phyloP scores from a whole-genome alignment of 2,888 invertebrate species.

The Lamellibrachia columna region DNA sequence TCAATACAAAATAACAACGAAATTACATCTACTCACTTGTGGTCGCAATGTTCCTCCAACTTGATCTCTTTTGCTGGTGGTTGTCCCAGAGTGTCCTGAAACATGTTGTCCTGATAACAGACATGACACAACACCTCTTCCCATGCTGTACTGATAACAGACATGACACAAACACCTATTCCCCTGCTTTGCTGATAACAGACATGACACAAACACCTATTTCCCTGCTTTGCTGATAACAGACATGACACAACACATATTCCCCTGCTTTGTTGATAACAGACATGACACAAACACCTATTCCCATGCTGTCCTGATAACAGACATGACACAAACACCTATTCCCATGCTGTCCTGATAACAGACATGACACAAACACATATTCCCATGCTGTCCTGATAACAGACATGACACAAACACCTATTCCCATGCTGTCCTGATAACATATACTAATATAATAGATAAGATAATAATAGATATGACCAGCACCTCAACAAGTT shows the following conservation, averaged over 20 bases:
- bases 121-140: neutral
- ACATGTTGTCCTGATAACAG: conserved; percentile 36
- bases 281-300: neutral
- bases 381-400: no score
- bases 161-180: neutral
- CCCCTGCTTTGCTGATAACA: neutral
- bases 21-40: conserved; percentile 70
- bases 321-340: neutral
- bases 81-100: conserved; percentile 84
- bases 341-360: no score
- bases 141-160: neutral
- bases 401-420: neutral
- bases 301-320: neutral
- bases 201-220: neutral
- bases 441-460: no score
- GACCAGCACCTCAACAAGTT: no score
- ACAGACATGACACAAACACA: no score
- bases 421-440: no score
- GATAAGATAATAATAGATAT: no score
- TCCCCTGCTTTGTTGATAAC: neutral
- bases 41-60: conserved; percentile 86
- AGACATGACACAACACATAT: no score
- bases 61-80: conserved; percentile 86
- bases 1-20: neutral
- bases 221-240: no score